A percentile compares a stretch with the other conserved stretches of the same genome.
Evolutionary conservation across 2,888 invertebrate genomes (phyloP).

Genomic region (Ochropleura leucogaster): DNA sequence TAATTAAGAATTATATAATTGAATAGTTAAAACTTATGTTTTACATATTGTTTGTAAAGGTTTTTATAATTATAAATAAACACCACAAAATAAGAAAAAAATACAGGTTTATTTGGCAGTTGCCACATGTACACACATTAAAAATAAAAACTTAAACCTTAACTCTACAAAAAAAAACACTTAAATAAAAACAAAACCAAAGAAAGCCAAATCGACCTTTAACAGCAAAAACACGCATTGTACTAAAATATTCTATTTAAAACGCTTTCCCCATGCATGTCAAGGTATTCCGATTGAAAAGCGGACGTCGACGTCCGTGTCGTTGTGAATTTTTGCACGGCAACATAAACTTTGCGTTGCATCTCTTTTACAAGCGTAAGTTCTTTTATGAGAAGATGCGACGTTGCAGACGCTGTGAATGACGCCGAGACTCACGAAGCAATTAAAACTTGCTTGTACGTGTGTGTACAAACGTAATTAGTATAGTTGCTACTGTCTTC

Average conservation of each 20-base stretch:
- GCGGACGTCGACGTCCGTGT: conserved; percentile 61
- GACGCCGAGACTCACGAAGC: conserved; percentile 73
- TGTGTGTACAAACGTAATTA: conserved; percentile 70
- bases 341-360: conserved; percentile 71
- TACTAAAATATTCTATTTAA: conserved; percentile 69
- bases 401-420: conserved; percentile 73
- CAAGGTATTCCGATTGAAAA: conserved; percentile 73
- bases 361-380: conserved; percentile 74
- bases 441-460: conserved; percentile 80
- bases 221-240: conserved; percentile 34
- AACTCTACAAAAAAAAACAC: no score
- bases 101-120: no score
- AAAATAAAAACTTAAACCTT: no score
- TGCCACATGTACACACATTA: no score
- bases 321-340: conserved; percentile 73
- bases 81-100: no score
- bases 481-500: conserved; percentile 58
- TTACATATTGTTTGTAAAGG: no score
- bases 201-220: not conserved
- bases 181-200: no score
- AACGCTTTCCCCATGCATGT: conserved; percentile 61
- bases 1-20: not conserved
- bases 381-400: conserved; percentile 75
- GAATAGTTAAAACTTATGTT: not conserved
- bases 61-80: no score